These are phyloP conservation scores for Moxostoma hubbsi DNA, from an alignment of 2,797 vertebrate genomes.

Conservation along the genomic window DNA sequence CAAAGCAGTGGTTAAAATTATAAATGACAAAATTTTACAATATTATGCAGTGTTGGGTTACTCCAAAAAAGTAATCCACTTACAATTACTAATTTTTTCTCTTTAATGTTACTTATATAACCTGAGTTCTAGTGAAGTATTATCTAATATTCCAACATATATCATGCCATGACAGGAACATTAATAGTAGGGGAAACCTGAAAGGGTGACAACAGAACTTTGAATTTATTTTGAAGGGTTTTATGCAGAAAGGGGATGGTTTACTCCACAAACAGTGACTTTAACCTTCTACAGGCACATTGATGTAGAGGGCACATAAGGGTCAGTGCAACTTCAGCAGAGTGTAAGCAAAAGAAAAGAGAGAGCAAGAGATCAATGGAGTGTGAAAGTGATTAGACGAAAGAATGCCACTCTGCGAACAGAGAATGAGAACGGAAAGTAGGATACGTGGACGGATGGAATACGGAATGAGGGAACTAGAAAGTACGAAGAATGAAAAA, in stretches of 20 bases:
- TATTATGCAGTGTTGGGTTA: too few species aligned
- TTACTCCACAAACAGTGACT: neutral
- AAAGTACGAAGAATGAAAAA: slow-evolving; percentile 26
- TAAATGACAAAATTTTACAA: too few species aligned
- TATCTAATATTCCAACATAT: too few species aligned
- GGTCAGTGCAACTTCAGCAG: neutral
- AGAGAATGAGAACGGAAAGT: slow-evolving; percentile 27
- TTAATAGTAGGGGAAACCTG: neutral
- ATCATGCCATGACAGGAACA: too few species aligned
- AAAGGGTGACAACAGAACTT: neutral
- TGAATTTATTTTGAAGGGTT: slow-evolving; percentile 1
- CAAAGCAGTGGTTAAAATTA: too few species aligned
- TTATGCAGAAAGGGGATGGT: neutral
- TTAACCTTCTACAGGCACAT: slow-evolving; percentile 2
- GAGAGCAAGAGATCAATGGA: slow-evolving; percentile 36
- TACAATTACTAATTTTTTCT: too few species aligned
- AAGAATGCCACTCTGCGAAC: slow-evolving; percentile 20
- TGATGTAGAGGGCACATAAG: neutral
- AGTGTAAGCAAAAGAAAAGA: slow-evolving; percentile 9
- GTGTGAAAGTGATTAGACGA: slow-evolving; percentile 47
- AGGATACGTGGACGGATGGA: slow-evolving; percentile 18
- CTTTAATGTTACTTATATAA: too few species aligned
- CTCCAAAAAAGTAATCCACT: too few species aligned
- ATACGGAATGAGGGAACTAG: slow-evolving; percentile 12
- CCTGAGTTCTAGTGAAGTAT: too few species aligned